These are phyloP conservation scores for Bothrops alternatus DNA, from an alignment of 2,797 vertebrate genomes.

Conservation along the genomic window DNA sequence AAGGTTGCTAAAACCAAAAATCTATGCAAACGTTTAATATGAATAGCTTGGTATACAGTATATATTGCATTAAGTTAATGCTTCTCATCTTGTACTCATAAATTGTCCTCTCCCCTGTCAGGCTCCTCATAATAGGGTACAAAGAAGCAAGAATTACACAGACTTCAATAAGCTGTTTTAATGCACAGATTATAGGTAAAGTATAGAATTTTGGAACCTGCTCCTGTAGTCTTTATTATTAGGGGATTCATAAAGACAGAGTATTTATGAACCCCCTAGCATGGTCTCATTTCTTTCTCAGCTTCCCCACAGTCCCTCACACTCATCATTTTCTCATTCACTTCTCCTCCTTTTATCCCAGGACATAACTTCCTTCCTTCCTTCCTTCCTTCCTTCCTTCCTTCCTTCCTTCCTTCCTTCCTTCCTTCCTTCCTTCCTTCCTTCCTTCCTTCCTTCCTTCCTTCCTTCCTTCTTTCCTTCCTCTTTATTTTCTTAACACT, in stretches of 20 bases:
- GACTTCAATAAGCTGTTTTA: background rate
- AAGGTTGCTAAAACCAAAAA: background rate
- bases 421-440: too few species aligned
- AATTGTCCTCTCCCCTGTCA: background rate
- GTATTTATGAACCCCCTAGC: background rate
- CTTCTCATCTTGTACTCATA: background rate
- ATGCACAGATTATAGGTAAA: background rate
- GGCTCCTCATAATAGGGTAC: background rate
- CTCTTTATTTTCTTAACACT: background rate
- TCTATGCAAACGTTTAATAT: background rate
- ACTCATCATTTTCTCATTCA: background rate
- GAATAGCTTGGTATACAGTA: background rate
- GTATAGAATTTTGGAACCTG: background rate
- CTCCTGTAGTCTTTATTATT: background rate
- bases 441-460: too few species aligned
- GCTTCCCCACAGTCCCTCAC: background rate
- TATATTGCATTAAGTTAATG: background rate
- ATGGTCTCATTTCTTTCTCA: background rate
- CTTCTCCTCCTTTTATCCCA: background rate
- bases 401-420: too few species aligned
- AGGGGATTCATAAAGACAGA: background rate
- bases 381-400: background rate
- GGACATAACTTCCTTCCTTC: background rate
- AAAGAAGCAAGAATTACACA: background rate
- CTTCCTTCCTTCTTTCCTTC: background rate